Conservation (phyloP, 2,113 vertebrate genomes). For the Dascyllus trimaculatus region DNA sequence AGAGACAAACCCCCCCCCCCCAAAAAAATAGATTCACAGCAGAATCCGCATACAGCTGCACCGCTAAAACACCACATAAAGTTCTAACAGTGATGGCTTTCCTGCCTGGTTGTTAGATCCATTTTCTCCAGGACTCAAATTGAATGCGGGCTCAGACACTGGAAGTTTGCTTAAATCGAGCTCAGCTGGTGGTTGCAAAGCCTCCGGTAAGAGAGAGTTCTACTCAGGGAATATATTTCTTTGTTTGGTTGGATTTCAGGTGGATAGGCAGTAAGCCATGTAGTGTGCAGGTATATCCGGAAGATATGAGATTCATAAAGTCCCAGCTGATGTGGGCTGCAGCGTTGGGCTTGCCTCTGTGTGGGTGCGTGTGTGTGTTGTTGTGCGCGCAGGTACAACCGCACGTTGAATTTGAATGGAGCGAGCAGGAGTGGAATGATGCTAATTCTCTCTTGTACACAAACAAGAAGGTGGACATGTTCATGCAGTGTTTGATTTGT, state of each 20-base stretch:
- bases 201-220: conserved; percentile 63
- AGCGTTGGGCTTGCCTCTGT: conserved; percentile 44
- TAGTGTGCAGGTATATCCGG: conserved; percentile 73
- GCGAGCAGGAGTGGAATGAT: conserved; percentile 18
- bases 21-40: conserved; percentile 1
- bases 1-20: too few relatives aligned
- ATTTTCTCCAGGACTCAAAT: conserved; percentile 61
- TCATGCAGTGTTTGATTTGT: conserved; percentile 39
- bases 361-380: conserved; percentile 16
- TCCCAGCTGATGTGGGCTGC: conserved; percentile 67
- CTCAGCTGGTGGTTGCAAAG: conserved; percentile 71
- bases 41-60: conserved; percentile 41
- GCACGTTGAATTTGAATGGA: conserved; percentile 47
- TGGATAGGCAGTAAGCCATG: conserved; percentile 77
- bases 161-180: conserved; percentile 66
- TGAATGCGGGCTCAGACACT: conserved; percentile 48
- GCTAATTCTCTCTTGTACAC: conserved; percentile 40
- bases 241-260: conserved; percentile 79
- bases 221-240: conserved; percentile 67
- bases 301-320: conserved; percentile 78
- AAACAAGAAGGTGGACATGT: conserved; percentile 51
- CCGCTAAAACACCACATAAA: conserved; percentile 52
- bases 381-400: neutral
- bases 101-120: conserved; percentile 48
- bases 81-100: conserved; percentile 52